Conservation (phyloP, 1,140 invertebrate species). For the Intoshia linei region DNA sequence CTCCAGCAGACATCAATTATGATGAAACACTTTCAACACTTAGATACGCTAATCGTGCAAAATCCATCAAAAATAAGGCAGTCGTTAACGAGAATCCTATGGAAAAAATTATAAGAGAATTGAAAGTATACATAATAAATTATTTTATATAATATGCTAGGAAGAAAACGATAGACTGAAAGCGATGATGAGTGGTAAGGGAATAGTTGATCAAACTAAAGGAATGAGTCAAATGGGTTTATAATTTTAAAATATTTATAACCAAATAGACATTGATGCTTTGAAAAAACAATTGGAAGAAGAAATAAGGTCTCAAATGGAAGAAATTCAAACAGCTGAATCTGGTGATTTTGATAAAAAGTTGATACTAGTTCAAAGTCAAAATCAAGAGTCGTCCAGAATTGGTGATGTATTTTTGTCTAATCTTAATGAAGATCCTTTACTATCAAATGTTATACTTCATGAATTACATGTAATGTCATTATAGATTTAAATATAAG, state of each 20-base stretch:
- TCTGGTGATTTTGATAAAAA: conserved; percentile 10
- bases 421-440: conserved; percentile 23
- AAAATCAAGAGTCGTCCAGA: no score
- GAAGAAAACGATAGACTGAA: conserved; percentile 30
- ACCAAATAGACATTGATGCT: conserved; percentile 12
- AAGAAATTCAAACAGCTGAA: conserved; percentile 18
- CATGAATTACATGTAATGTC: no score
- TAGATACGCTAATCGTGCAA: conserved; percentile 30
- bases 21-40: conserved; percentile 32
- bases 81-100: conserved; percentile 25
- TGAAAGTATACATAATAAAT: conserved; percentile 10
- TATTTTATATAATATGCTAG: conserved; percentile 9
- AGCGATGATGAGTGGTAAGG: conserved; percentile 14
- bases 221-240: conserved; percentile 10
- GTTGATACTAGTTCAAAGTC: no score
- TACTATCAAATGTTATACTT: conserved; percentile 20
- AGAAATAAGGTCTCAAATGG: conserved; percentile 18
- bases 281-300: conserved; percentile 20
- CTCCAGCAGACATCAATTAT: conserved; percentile 32
- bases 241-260: conserved; percentile 9
- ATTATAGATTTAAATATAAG: no score
- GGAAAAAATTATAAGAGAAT: conserved; percentile 21
- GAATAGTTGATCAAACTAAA: conserved; percentile 8
- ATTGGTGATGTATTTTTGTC: no score
- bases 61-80: conserved; percentile 30